Conservation (phyloP, 2,797 vertebrate genomes). For the Tapirus indicus region DNA sequence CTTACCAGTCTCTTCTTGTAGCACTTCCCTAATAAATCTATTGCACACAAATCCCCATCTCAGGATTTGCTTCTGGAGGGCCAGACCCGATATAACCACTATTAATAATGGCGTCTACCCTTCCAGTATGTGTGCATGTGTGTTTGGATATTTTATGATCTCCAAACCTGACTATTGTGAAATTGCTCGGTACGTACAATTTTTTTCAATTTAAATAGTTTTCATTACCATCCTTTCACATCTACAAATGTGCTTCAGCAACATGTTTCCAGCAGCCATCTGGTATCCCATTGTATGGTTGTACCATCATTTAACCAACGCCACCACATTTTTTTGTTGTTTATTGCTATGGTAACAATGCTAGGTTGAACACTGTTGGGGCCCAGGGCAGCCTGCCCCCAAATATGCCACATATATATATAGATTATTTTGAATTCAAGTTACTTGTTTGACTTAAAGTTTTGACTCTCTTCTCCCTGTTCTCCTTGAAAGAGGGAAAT, state of each 20-base stretch:
- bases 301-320: background rate
- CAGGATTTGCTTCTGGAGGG: background rate
- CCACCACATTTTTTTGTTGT: background rate
- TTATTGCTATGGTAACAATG: slow-evolving; percentile 53
- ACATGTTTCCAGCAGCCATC: slow-evolving; percentile 36
- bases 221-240: slow-evolving; percentile 58
- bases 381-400: too few relatives aligned
- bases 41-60: background rate
- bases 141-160: background rate
- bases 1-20: slow-evolving; percentile 2
- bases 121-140: background rate
- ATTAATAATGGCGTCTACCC: background rate
- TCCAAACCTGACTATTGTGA: slow-evolving; percentile 21
- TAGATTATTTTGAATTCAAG: too few relatives aligned
- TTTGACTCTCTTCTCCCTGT: too few relatives aligned
- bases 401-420: too few relatives aligned
- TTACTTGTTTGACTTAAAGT: too few relatives aligned
- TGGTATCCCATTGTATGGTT: background rate
- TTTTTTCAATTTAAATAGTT: slow-evolving; percentile 39
- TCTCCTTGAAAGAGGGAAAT: too few relatives aligned
- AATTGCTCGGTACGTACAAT: slow-evolving; percentile 4
- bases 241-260: slow-evolving; percentile 24
- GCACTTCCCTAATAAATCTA: background rate
- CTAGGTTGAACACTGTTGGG: background rate
- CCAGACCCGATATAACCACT: background rate